Conservation (phyloP, 2,113 vertebrate species). For the Platycercus adscitus region DNA sequence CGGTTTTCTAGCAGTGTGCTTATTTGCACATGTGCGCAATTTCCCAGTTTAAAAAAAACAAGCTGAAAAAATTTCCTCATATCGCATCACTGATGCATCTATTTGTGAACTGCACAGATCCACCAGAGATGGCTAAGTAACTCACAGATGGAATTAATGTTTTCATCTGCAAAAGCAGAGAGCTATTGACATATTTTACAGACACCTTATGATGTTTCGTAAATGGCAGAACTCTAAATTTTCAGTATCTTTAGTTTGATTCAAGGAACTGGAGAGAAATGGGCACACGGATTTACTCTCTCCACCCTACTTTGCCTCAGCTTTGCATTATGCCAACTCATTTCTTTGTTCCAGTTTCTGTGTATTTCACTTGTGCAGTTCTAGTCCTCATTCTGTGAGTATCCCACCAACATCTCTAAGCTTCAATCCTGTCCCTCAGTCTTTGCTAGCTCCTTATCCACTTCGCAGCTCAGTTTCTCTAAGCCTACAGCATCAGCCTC, state of each 20-base stretch:
- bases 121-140: background rate
- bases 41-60: background rate
- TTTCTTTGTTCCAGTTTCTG: background rate
- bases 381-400: background rate
- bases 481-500: background rate
- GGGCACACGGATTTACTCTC: background rate
- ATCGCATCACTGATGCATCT: background rate
- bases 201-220: background rate
- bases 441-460: background rate
- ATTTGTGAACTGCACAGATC: background rate
- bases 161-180: background rate
- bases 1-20: background rate
- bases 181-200: background rate
- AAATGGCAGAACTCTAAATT: background rate
- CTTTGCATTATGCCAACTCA: background rate
- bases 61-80: background rate
- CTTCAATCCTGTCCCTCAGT: background rate
- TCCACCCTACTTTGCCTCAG: background rate
- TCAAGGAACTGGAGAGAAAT: background rate
- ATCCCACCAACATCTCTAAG: background rate
- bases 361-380: background rate
- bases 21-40: background rate
- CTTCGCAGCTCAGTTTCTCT: background rate
- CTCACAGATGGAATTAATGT: background rate
- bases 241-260: background rate